A percentile compares a stretch with the other conserved stretches of the same genome.
Conservation (phyloP, 2,888 invertebrate genomes). For the Xylophagus ater region DNA sequence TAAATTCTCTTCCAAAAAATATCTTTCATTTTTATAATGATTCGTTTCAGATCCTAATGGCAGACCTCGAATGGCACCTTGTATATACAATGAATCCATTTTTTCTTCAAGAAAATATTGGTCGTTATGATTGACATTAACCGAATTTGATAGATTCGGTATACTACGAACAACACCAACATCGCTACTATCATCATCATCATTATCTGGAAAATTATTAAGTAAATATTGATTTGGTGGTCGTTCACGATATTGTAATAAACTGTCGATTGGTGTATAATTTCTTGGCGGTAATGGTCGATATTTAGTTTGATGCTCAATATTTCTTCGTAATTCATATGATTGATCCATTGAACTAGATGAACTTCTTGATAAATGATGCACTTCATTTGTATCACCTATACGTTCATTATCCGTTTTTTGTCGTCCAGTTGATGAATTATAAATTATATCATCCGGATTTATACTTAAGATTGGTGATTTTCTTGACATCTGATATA, state of each 20-base stretch:
- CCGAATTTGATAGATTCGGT: constrained; percentile 1
- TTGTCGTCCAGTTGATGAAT: constrained; percentile 24
- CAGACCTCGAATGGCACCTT: constrained; percentile 33
- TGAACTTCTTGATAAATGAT: constrained; percentile 29
- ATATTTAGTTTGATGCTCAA: constrained; percentile 5
- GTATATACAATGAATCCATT: constrained; percentile 37
- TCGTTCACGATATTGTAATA: constrained; percentile 27
- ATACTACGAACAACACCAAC: not conserved
- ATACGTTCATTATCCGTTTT: not conserved
- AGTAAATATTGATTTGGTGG: constrained; percentile 5
- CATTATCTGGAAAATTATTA: constrained; percentile 7
- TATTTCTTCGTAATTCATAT: constrained; percentile 13
- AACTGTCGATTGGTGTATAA: constrained; percentile 33
- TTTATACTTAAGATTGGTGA: constrained; percentile 35
- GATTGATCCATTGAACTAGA: constrained; percentile 29
- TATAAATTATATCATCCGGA: constrained; percentile 30
- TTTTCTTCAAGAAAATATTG: constrained; percentile 38
- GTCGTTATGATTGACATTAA: constrained; percentile 14
- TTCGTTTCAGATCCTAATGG: constrained; percentile 35
- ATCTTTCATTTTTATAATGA: constrained; percentile 37
- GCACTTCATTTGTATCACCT: constrained; percentile 21
- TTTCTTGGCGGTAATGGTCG: constrained; percentile 24
- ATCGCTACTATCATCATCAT: constrained; percentile 29
- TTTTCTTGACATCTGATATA: constrained; percentile 40
- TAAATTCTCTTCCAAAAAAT: constrained; percentile 33